A percentile compares a stretch with the other conserved stretches of the same genome.
Evolutionary conservation across 2,797 vertebrate genomes (phyloP).

Genomic region (Mycteria americana): DNA sequence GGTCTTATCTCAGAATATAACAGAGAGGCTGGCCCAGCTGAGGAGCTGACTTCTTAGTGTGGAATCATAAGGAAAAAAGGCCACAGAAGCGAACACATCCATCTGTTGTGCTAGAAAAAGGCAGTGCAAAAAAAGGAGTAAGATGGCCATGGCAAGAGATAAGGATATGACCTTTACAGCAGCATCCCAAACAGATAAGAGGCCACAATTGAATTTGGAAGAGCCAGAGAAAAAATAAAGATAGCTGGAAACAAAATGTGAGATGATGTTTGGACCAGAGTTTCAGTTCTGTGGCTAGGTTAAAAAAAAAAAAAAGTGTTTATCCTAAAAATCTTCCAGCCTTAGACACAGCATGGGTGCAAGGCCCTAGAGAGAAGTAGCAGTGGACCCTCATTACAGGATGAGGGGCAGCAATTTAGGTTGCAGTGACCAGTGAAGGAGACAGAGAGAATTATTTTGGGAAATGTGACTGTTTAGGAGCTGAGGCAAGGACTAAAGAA

Average conservation of each 20-base stretch:
- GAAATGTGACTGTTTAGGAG: not conserved
- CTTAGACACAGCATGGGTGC: not conserved
- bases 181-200: not conserved
- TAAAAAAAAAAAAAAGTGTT: not conserved
- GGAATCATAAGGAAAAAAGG: not conserved
- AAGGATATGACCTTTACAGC: not conserved
- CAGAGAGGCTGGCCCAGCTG: not conserved
- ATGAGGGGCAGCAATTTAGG: not conserved
- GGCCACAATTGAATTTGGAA: not conserved
- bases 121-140: not conserved
- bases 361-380: not conserved
- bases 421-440: not conserved
- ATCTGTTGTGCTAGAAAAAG: constrained; percentile 1
- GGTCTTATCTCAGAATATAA: not conserved
- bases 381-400: not conserved
- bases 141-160: not conserved
- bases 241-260: not conserved
- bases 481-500: not conserved
- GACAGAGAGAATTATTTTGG: not conserved
- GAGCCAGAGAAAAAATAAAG: not conserved
- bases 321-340: not conserved
- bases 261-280: not conserved
- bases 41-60: not conserved
- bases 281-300: not conserved
- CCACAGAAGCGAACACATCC: not conserved